These are phyloP conservation scores for Carduelis carduelis DNA, from an alignment of 2,797 vertebrate genomes.

Conservation along the genomic window DNA sequence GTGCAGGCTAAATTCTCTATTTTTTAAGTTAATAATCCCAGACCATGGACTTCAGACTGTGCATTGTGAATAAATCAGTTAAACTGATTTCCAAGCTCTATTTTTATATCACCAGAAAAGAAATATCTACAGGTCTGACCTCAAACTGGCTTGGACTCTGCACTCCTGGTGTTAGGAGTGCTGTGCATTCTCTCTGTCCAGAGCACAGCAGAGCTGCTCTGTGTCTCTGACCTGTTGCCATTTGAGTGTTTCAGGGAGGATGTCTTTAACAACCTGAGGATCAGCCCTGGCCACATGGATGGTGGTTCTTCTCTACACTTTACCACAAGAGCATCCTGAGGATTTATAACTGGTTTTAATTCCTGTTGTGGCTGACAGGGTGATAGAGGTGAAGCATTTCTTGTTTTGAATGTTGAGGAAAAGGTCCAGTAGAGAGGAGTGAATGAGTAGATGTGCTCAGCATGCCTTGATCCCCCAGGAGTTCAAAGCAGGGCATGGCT, in stretches of 20 bases:
- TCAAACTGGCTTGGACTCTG: background rate
- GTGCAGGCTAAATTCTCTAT: background rate
- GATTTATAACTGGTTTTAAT: background rate
- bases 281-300: accelerated
- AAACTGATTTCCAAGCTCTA: background rate
- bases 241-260: background rate
- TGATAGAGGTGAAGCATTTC: background rate
- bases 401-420: background rate
- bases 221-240: accelerated
- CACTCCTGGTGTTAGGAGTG: background rate
- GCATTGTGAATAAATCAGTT: background rate
- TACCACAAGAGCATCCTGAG: background rate
- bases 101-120: background rate
- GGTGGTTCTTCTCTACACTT: background rate
- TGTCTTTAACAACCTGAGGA: background rate
- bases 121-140: background rate
- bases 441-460: background rate
- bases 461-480: background rate
- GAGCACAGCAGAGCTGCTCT: background rate
- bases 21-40: background rate
- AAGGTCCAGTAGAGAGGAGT: accelerated
- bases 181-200: background rate
- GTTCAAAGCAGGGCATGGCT: background rate
- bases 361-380: background rate
- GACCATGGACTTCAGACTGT: background rate